A percentile compares a stretch with the other conserved stretches of the same genome.
These are phyloP conservation scores for Drosophila phalerata DNA, from an alignment of 2,888 invertebrate genomes.

Conservation along the genomic window DNA sequence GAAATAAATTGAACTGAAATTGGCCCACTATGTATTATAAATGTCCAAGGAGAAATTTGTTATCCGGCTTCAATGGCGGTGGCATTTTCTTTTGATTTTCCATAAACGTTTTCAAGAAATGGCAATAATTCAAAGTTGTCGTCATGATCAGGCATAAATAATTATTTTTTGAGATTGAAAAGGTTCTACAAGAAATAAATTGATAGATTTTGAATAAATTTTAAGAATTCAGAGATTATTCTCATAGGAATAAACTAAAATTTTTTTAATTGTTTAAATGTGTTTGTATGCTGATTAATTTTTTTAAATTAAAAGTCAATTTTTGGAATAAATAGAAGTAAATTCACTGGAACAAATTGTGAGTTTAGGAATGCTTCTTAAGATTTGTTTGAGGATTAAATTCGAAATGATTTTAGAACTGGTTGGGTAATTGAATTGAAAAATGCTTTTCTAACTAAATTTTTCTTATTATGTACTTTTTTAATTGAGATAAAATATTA, in stretches of 20 bases:
- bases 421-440: neutral
- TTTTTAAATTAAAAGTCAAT: neutral
- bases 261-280: neutral
- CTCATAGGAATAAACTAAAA: neutral
- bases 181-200: neutral
- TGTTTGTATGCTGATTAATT: neutral
- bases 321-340: neutral
- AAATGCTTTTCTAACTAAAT: too few relatives aligned
- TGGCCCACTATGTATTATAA: conserved; percentile 60
- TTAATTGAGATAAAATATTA: too few relatives aligned
- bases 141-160: neutral
- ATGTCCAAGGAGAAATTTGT: conserved; percentile 36
- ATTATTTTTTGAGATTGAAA: conserved; percentile 1
- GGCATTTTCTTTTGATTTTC: conserved; percentile 22
- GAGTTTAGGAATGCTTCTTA: neutral
- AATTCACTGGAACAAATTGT: neutral
- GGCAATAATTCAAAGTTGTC: conserved; percentile 3
- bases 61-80: conserved; percentile 23
- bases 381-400: neutral
- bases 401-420: neutral
- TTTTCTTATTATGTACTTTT: too few relatives aligned
- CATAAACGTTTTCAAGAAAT: conserved; percentile 6
- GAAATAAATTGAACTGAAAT: conserved; percentile 63
- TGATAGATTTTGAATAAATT: neutral
- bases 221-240: neutral